Conservation (phyloP, 2,113 vertebrate species). For the Kryptolebias marmoratus region DNA sequence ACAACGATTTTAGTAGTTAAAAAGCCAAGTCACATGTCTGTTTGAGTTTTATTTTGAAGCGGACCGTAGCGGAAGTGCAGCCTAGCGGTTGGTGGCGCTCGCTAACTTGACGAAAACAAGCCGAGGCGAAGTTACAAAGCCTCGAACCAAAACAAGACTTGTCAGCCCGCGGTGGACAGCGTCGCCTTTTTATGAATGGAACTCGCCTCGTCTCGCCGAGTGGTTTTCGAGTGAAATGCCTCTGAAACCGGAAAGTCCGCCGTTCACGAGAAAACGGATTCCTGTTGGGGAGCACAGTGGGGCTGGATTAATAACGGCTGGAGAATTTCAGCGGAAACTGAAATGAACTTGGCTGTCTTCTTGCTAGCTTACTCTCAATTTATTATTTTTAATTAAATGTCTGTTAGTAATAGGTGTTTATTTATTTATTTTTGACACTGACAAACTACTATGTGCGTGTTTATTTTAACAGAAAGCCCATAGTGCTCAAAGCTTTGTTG, state of each 20-base stretch:
- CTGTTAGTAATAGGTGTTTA: too few species aligned
- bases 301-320: conserved; percentile 18
- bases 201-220: background rate
- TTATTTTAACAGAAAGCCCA: too few species aligned
- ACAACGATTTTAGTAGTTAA: background rate
- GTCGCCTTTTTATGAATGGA: conserved; percentile 50
- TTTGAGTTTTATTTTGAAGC: conserved; percentile 22
- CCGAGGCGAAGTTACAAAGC: conserved; percentile 61
- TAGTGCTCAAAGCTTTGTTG: too few species aligned
- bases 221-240: background rate
- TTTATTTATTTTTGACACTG: too few species aligned
- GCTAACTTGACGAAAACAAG: conserved; percentile 24
- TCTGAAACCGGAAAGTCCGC: background rate
- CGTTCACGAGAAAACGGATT: background rate
- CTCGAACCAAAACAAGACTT: conserved; percentile 52
- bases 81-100: accelerated
- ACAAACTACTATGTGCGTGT: too few species aligned
- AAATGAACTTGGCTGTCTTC: background rate
- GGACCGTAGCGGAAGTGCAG: accelerated
- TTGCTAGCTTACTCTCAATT: background rate
- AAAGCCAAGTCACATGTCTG: background rate
- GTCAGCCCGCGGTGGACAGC: conserved; percentile 4
- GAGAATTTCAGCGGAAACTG: background rate
- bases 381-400: background rate
- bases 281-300: conserved; percentile 17